phyloP scores from a whole-genome alignment of 2,888 invertebrate species.

The Acronicta leporina region DNA sequence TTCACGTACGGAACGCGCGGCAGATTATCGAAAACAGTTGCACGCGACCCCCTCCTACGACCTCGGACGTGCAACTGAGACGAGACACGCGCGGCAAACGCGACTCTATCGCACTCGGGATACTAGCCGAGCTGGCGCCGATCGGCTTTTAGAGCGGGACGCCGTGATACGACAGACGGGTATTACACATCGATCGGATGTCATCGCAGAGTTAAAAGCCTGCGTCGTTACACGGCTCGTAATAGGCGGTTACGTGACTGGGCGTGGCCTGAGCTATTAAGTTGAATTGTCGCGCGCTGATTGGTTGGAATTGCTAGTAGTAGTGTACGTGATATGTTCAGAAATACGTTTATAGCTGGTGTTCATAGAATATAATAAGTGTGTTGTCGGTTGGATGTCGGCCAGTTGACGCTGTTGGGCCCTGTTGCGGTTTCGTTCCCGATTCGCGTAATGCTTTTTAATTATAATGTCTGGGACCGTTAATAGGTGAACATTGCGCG shows the following conservation, averaged over 20 bases:
- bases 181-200: conserved; percentile 80
- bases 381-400: conserved; percentile 85
- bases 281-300: conserved; percentile 88
- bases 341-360: conserved; percentile 87
- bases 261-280: conserved; percentile 88
- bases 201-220: conserved; percentile 87
- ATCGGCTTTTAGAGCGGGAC: conserved; percentile 78
- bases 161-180: conserved; percentile 67
- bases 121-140: conserved; percentile 67
- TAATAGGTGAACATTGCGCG: conserved; percentile 70
- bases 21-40: conserved; percentile 89
- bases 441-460: conserved; percentile 82
- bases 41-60: conserved; percentile 87
- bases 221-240: conserved; percentile 88
- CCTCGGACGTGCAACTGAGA: conserved; percentile 88
- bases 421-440: conserved; percentile 80
- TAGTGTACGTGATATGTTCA: conserved; percentile 88
- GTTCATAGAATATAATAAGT: conserved; percentile 89
- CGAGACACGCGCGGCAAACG: conserved; percentile 86
- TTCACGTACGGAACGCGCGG: conserved; percentile 89
- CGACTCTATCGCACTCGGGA: conserved; percentile 86
- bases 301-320: conserved; percentile 89
- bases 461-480: conserved; percentile 77
- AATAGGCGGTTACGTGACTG: conserved; percentile 89
- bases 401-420: conserved; percentile 77